phyloP scores from a whole-genome alignment of 2,797 vertebrate genomes.

The Florisuga fusca region DNA sequence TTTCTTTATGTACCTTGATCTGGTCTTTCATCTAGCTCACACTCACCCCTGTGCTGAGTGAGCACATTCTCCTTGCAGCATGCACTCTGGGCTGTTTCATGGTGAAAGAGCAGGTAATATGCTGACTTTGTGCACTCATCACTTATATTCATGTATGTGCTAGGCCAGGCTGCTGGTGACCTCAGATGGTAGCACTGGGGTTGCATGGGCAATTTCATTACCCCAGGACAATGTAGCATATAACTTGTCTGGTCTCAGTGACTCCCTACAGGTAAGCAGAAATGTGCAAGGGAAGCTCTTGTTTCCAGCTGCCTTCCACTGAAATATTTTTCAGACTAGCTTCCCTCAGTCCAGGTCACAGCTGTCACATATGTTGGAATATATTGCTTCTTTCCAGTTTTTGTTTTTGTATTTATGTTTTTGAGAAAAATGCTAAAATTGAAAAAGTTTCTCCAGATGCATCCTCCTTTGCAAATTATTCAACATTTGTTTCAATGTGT shows the following conservation, averaged over 20 bases:
- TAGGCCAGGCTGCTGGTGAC: not conserved
- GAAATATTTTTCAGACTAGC: not conserved
- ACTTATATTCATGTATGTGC: fast-evolving
- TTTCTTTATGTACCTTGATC: not conserved
- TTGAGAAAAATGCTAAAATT: not conserved
- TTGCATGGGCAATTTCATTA: not conserved
- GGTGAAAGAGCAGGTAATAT: not conserved
- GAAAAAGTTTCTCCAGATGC: not conserved
- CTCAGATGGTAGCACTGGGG: not conserved
- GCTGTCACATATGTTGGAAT: fast-evolving
- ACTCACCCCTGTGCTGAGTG: not conserved
- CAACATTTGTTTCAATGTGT: not conserved
- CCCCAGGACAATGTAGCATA: not conserved
- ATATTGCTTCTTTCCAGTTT: not conserved
- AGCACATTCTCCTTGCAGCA: not conserved
- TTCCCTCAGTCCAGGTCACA: not conserved
- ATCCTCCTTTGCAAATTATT: not conserved
- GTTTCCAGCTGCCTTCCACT: not conserved
- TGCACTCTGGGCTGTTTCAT: not conserved
- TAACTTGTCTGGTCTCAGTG: not conserved
- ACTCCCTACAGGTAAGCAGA: not conserved
- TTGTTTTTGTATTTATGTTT: not conserved
- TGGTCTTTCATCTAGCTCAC: not conserved
- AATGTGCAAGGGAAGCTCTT: not conserved
- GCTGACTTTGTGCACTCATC: too few relatives aligned